Evolutionary conservation across 1,140 invertebrate genomes (phyloP).

Genomic region (Microvelia longipes): DNA sequence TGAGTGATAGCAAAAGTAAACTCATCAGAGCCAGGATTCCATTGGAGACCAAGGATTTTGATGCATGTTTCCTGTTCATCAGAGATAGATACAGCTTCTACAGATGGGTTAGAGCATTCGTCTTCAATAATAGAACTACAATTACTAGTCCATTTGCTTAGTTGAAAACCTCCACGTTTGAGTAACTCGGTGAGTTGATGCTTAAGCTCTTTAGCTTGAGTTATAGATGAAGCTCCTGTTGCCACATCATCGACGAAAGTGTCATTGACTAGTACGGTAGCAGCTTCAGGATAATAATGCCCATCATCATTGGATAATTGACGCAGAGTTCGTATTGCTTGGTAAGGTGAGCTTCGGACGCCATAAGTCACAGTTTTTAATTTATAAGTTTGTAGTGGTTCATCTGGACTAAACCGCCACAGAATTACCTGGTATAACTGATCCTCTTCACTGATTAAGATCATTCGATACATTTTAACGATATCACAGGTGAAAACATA

Average conservation of each 20-base stretch:
- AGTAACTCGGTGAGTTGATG: constrained; percentile 14
- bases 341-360: no score
- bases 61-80: neutral
- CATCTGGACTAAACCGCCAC: no score
- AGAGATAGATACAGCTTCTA: neutral
- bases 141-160: constrained; percentile 17
- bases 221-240: neutral
- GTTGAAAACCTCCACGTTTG: constrained; percentile 13
- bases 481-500: no score
- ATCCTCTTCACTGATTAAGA: no score
- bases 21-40: neutral
- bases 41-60: constrained; percentile 6
- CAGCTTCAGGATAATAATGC: neutral
- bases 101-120: neutral
- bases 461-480: no score
- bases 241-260: neutral
- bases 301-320: no score
- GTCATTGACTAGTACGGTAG: neutral
- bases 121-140: neutral
- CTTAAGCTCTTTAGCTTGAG: constrained; percentile 12
- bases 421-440: no score
- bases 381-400: no score
- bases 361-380: no score
- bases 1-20: neutral
- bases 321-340: no score